Evolutionary conservation across 2,888 invertebrate species (phyloP), one percentile per base, ranked within the genome.

Genomic region (Elysia crispata): DNA sequence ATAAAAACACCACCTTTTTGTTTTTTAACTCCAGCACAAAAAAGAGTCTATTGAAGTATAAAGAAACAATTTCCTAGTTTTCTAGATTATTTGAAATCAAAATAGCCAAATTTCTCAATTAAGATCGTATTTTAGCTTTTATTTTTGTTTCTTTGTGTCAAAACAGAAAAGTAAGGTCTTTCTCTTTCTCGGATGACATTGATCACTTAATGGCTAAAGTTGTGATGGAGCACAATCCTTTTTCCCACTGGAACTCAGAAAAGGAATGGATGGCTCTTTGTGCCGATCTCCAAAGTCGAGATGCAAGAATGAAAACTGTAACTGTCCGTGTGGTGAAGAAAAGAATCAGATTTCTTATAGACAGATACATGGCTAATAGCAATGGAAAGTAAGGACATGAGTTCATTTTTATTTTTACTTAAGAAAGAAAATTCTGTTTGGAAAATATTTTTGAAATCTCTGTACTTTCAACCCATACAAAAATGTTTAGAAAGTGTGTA

Each of bases 311-410:
- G 23, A 20, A 60, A 18, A 20, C 20, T 5, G 23, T 70, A 1
- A 70, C 70, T 33, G 31, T n/a, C 13, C 70, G 70, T 13, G 20
- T 70, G 1, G 33, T 70, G n/a, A 70, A 70, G 41, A 70, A 70
- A 70, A 30, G 70, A n/a, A 41, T 70, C n/a, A 31, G 41, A 31
- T 41, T 70, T 41, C 31, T 70, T 1, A 31, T 70, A 13, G 70
- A 70, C 33, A 70, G 31, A 31, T 70, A 30, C 41, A 30, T 70
- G 31, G 70, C 41, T 1, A 31, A 30, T 41, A 70, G n/a, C n/a
- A 20, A 41, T 33, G 70, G 70, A 70, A 31, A 33, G 70, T 70
- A 41, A 60, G 28, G 6, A 60, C 5, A 60, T 5, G n/a, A 8
- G 5, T 20, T 23, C 5, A 60, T 23, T 6, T 60, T 60, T 60